Evolutionary conservation across 2,113 vertebrate species (phyloP).

Genomic region (Acrocephalus kingi): DNA sequence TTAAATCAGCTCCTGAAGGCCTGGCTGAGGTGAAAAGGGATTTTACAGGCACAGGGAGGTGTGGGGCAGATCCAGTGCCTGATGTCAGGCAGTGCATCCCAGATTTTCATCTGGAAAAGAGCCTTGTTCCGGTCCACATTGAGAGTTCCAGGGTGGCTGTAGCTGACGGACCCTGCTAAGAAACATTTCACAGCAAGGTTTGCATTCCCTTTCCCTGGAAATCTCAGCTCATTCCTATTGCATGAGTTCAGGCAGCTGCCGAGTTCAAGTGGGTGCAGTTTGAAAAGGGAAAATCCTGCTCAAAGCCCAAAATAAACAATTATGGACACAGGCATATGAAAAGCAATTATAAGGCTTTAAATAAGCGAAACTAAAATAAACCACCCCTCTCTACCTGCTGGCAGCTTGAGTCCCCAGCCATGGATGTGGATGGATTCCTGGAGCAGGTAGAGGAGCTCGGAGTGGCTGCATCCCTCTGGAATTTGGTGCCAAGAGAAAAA

Average conservation of each 20-base stretch:
- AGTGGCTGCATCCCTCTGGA: neutral
- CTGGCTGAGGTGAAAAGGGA: neutral
- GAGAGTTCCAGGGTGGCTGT: neutral
- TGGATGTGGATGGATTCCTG: neutral
- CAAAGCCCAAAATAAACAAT: constrained; percentile 37
- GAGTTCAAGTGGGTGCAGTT: neutral
- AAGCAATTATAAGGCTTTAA: neutral
- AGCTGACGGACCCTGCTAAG: neutral
- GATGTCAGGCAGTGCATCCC: neutral
- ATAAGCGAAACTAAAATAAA: neutral
- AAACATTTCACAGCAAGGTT: neutral
- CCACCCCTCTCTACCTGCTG: neutral
- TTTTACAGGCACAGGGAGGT: neutral
- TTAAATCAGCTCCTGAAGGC: neutral
- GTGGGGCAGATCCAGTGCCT: neutral
- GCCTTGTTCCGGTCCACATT: neutral
- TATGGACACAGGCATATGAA: neutral
- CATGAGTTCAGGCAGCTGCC: neutral
- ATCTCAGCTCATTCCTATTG: constrained; percentile 27
- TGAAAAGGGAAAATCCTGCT: constrained; percentile 35
- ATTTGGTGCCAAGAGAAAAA: neutral
- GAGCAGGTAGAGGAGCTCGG: neutral
- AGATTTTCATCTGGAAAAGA: neutral
- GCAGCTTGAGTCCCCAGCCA: neutral
- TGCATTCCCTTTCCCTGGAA: constrained; percentile 27